Evolutionary conservation across 2,797 vertebrate genomes (phyloP).

Genomic region (Falco naumanni): DNA sequence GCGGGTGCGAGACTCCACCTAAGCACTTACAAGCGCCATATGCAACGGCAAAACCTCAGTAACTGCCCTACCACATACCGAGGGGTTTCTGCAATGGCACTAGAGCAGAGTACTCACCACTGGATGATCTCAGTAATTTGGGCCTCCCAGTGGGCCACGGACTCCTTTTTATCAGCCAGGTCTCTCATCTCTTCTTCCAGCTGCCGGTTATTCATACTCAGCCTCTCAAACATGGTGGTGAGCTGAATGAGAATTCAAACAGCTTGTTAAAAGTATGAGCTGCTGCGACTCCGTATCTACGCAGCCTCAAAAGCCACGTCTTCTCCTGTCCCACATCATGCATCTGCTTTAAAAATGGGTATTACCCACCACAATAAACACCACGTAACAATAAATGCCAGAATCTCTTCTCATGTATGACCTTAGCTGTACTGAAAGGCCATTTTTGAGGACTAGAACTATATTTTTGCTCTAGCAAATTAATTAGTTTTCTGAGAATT

Average conservation of each 20-base stretch:
- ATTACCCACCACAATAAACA: background rate
- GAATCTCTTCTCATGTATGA: background rate
- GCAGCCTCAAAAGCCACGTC: background rate
- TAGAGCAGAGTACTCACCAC: constrained; percentile 83
- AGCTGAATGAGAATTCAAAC: constrained; percentile 79
- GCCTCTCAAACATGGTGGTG: constrained; percentile 84
- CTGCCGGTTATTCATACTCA: constrained; percentile 86
- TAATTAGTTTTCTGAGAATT: background rate
- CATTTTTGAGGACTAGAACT: background rate
- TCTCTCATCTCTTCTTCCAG: constrained; percentile 95
- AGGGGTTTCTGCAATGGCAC: background rate
- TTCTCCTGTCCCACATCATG: background rate
- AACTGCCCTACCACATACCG: background rate
- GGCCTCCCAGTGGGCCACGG: constrained; percentile 97
- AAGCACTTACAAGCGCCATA: background rate
- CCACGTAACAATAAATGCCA: background rate
- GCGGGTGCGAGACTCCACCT: background rate
- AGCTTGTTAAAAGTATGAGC: background rate
- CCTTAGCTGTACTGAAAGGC: background rate
- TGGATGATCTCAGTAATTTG: constrained; percentile 99
- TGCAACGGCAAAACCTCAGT: background rate
- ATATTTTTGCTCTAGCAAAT: background rate
- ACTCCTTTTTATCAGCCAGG: constrained; percentile 96
- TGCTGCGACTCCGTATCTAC: background rate
- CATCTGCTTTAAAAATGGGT: background rate